Percentiles rank a stretch among this genome's conserved stretches.
Evolutionary conservation across 2,888 invertebrate species (phyloP).

Genomic region (Sturmia bella): DNA sequence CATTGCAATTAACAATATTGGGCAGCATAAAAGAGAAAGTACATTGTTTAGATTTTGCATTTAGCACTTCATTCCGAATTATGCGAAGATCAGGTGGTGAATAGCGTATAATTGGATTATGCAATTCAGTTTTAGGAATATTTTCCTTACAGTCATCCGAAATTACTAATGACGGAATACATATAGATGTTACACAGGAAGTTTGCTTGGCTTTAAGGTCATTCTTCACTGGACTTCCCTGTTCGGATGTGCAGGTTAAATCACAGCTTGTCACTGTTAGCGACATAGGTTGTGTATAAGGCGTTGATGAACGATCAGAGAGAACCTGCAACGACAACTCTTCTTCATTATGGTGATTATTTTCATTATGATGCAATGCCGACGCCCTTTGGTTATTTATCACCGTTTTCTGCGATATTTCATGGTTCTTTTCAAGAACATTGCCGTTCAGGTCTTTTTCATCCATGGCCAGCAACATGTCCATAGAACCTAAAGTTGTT

Average conservation of each 20-base stretch:
- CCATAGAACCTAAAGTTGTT: slow-evolving; percentile 10
- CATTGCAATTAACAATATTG: slow-evolving; percentile 77
- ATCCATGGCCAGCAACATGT: slow-evolving; percentile 32
- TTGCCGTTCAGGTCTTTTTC: neutral
- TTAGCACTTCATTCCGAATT: slow-evolving; percentile 76
- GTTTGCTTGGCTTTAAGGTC: slow-evolving; percentile 38
- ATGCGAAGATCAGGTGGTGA: slow-evolving; percentile 74
- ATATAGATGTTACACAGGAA: slow-evolving; percentile 51
- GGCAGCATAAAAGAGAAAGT: slow-evolving; percentile 72
- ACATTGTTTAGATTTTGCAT: slow-evolving; percentile 69
- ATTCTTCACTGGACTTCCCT: slow-evolving; percentile 74
- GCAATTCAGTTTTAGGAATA: slow-evolving; percentile 53
- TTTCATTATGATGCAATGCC: slow-evolving; percentile 44
- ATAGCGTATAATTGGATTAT: slow-evolving; percentile 72
- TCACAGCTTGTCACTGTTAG: slow-evolving; percentile 76
- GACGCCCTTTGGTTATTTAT: slow-evolving; percentile 19
- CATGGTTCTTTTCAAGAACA: slow-evolving; percentile 16
- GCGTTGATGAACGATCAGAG: slow-evolving; percentile 79
- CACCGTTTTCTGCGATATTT: slow-evolving; percentile 18
- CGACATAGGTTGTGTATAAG: slow-evolving; percentile 76
- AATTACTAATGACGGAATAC: slow-evolving; percentile 35
- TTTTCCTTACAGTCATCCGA: slow-evolving; percentile 16
- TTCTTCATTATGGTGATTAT: slow-evolving; percentile 75
- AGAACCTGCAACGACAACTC: slow-evolving; percentile 75
- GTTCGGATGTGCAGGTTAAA: slow-evolving; percentile 73